Base-by-base conservation (phyloP, 2,888 invertebrate species). In the Eupithecia inturbata region DNA sequence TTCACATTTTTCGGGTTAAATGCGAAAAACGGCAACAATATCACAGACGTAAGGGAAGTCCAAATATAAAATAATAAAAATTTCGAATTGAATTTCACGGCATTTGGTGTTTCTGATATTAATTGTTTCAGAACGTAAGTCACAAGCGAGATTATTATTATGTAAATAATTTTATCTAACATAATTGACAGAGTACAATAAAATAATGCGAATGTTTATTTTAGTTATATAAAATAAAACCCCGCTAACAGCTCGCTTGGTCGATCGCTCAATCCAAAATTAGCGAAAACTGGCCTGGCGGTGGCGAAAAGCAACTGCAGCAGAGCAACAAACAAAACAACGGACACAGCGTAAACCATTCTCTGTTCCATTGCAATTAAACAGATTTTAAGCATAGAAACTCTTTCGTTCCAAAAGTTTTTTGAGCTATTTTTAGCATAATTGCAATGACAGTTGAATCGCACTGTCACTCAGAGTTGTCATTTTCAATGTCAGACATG, bases 1-100 rank as follows among this genome's bases (percentile, higher is more conserved):
- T 92, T 94, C 26, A 95, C 95, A 80, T 93, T 95, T 87, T 91
- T 95, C 3, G 95, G 95, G 77, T 93, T 93, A 76, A 95, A 92
- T 72, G 93, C 91, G 81, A 94, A 95, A 84, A 94, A 92, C 41
- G 95, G 95, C 80, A 95, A 84, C 76, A 93, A 85, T 81, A 95
- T 82, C 78, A 94, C 84, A 76, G 94, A 89, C 62, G 91, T 88
- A 74, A 92, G 75, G 57, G 95, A 95, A 77, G 92, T 85, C 87
- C 90, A 90, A 77, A 95, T 88, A 80, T 93, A 95, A 84, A 94
- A 95, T 60, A 94, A 83, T 33, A 95, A 87, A 82, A 95, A 95
- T 86, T 95, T 95, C 41, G 92, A 91, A 83, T 95, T 91, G 82
- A 94, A 95, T 83, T 95, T 95, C 64, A 95, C 88, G 80, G 91